Evolutionary conservation across 2,888 invertebrate genomes (phyloP), one percentile per base, ranked within the genome.

Genomic region (Mamestra brassicae): DNA sequence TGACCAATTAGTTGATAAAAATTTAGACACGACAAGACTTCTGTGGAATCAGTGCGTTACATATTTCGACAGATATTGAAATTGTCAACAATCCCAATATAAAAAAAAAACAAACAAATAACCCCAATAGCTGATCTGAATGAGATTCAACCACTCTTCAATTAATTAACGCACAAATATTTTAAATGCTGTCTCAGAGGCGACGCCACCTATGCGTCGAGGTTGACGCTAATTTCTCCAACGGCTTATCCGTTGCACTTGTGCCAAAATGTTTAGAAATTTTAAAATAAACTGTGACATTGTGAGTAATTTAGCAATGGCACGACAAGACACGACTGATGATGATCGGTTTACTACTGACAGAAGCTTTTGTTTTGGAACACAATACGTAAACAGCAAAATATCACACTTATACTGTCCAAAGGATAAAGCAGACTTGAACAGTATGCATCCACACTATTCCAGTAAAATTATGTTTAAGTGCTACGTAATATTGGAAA

Each of bases 211-310:
- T 26, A 61, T 73, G 66, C 78, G 55, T 50, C 55, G 66, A 74
- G 74, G 83, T 74, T 75, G 70, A 71, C 72, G 73, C 47, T 79
- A 83, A 88, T 86, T 83, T 85, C 73, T 80, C 77, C 36, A 75
- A 74, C 76, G 74, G 71, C 69, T 75, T 72, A 72, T 72, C 36
- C 65, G 68, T 79, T 83, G 80, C 83, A 83, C 57, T 73, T 73
- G 86, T 87, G 89, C 89, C 89, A 90, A 89, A 86, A 81, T 83
- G 80, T 85, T 87, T 78, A 79, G 77, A 83, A 82, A 78, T 85
- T 88, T 89, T 86, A 86, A 87, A 90, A 88, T 89, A 83, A 86
- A 83, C 76, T 72, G 74, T 88, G 88, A 83, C 88, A 89, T 84
- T 86, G 86, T 84, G 81, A 87, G 81, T 88, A 88, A 89, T 88